Percentiles rank a stretch among this genome's conserved stretches.
Evolutionary conservation across 2,888 invertebrate species (phyloP).

Genomic region (Drosophila peninsularis): DNA sequence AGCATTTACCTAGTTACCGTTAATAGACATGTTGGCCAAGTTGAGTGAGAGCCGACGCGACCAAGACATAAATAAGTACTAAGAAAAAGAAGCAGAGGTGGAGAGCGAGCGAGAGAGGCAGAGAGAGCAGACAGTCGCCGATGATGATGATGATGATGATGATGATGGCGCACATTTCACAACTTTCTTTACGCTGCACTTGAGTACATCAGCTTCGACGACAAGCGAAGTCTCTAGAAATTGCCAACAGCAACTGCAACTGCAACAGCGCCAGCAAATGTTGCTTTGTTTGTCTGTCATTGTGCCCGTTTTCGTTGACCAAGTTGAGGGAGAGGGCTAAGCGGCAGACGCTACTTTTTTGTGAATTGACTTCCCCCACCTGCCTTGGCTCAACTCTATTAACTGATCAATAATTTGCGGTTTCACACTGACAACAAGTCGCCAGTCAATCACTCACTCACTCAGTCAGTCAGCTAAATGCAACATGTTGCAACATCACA

Average conservation of each 20-base stretch:
- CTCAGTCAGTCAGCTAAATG: constrained; percentile 44
- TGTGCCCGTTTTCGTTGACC: constrained; percentile 43
- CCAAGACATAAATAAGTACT: constrained; percentile 72
- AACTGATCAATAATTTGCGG: constrained; percentile 55
- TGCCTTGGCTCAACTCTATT: neutral
- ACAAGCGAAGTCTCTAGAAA: constrained; percentile 14
- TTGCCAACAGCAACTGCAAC: neutral
- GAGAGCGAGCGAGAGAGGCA: neutral
- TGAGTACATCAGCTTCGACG: constrained; percentile 51
- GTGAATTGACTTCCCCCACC: constrained; percentile 21
- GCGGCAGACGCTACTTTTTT: constrained; percentile 24
- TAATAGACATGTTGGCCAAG: constrained; percentile 80
- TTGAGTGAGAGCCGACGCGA: constrained; percentile 60
- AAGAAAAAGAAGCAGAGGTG: constrained; percentile 15
- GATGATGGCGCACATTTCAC: constrained; percentile 61
- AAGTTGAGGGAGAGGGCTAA: constrained; percentile 14
- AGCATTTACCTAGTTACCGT: constrained; percentile 81
- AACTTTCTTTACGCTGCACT: constrained; percentile 67
- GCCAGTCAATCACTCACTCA: constrained; percentile 3
- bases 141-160: neutral
- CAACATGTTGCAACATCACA: constrained; percentile 65
- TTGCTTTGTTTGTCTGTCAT: constrained; percentile 27
- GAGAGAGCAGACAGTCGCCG: constrained; percentile 16
- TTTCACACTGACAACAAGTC: constrained; percentile 38
- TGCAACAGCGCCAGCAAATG: neutral